Evolutionary conservation across 2,113 vertebrate genomes (phyloP), one percentile per base, ranked within the genome.

Genomic region (Thoracochromis brauschi): DNA sequence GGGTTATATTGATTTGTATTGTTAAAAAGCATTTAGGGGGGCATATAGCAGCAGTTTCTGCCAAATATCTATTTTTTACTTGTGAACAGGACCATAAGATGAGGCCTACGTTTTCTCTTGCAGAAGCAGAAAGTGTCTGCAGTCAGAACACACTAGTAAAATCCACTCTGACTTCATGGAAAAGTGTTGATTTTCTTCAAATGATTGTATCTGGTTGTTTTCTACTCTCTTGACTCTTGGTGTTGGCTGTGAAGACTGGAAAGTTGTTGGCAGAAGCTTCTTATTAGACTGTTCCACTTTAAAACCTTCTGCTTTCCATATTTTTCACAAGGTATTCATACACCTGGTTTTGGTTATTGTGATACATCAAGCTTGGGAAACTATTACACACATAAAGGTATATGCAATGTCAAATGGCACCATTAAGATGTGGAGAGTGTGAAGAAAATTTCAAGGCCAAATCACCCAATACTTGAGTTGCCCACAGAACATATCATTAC

Each of bases 161-260:
- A 88, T 54, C 29, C 24, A 35, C 31, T n/a, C 63, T 78, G 86
- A 88, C 83, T 89, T 42, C 65, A 86, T 83, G 89, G 89, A 91
- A 93, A 92, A 87, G 85, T 84, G 87, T 78, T 68, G 65, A 79
- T 87, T 85, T 92, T 90, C 82, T 82, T 54, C 40, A 85, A 87
- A 92, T 90, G 84, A 83, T 89, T 90, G 87, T 65, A 40, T 85
- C 90, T 19, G 9, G 65, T 90, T 87, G 86, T 93, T 83, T 88
- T 92, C 83, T 88, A 81, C 51, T 80, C 86, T 92, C 80, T 68
- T 82, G 85, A 90, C 82, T 83, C 12, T n/a, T 5, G 38, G 24
- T 47, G 16, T 84, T 91, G 91, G 85, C 94, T 89, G 81, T 84
- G 26, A 89, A 31, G 11, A 4, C 63, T 90, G 93, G 88, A 93